A percentile compares a stretch with the other conserved stretches of the same genome.
Evolutionary conservation across 2,888 invertebrate species (phyloP).

Genomic region (Autographa pulchrina): DNA sequence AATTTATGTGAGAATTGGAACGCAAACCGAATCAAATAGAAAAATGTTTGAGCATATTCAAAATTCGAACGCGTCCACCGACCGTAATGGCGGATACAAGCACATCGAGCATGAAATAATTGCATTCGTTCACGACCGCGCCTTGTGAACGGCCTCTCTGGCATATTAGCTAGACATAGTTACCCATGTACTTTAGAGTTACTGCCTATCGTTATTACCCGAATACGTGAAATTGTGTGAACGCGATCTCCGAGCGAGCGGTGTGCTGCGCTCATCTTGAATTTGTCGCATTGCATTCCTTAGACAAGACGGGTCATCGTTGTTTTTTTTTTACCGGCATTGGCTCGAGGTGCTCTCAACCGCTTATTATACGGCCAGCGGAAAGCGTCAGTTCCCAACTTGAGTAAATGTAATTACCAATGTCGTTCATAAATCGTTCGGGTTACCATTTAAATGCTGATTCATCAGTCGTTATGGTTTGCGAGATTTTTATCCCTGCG

Average conservation of each 20-base stretch:
- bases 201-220: conserved; percentile 79
- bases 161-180: conserved; percentile 70
- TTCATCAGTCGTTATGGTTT: conserved; percentile 73
- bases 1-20: conserved; percentile 26
- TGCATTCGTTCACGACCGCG: conserved; percentile 82
- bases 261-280: conserved; percentile 74
- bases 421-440: conserved; percentile 60
- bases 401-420: conserved; percentile 65
- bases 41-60: conserved; percentile 56
- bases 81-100: conserved; percentile 81
- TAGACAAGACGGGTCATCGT: conserved; percentile 80
- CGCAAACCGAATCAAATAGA: conserved; percentile 16
- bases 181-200: conserved; percentile 73
- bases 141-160: conserved; percentile 79
- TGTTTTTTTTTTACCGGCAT: conserved; percentile 73
- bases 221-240: conserved; percentile 73
- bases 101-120: conserved; percentile 83
- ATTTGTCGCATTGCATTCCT: conserved; percentile 81
- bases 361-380: conserved; percentile 74
- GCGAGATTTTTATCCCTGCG: conserved; percentile 68
- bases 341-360: conserved; percentile 68
- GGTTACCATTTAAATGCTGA: conserved; percentile 76
- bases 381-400: conserved; percentile 70
- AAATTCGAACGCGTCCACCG: conserved; percentile 70
- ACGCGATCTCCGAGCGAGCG: conserved; percentile 62